Evolutionary conservation across 2,797 vertebrate species (phyloP), one percentile per base, ranked within the genome.

Genomic region (Protosalanx chinensis): DNA sequence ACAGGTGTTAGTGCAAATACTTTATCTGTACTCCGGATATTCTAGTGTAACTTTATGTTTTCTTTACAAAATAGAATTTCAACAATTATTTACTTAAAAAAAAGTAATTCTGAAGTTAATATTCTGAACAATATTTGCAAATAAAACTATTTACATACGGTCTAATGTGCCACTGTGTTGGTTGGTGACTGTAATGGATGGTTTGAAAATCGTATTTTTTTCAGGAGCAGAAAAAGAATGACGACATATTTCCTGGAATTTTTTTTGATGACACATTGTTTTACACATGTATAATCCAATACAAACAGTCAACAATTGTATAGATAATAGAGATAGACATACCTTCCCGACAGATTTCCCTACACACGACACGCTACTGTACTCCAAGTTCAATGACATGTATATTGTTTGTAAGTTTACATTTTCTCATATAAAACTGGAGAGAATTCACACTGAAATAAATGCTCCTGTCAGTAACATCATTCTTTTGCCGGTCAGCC

Each of bases 1-100:
- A 94, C 86, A 87, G 93, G 91, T 93, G 94, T 95, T 94, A 94
- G 93, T 95, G 94, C 94, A 95, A 93, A 94, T 93, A 94, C 89
- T 94, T 18, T 18, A 93, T 95, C 91, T 93, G 91, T 94, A 92
- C 91, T 94, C 90, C 91, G 93, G 93, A 94, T 94, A 94, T 91
- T 93, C 91, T 93, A 92, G 91, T 91, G 91, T 91, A 74, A 92
- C 79, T 87, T 88, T 90, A 91, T 91, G 91, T 20, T 93, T 92
- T 93, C 88, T 94, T 94, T 94, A 95, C 93, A 95, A 95, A 95
- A 95, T 95, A 95, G 92, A 95, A 94, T 94, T 94, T 92, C 91
- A 93, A 94, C 93, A 94, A 92, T 93, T 92, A 93, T 93, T 93
- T 93, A 92, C 91, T 94, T 92, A 90, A 92, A 94, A 93, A 93